Evolutionary conservation across 2,797 vertebrate genomes (phyloP).

Genomic region (Hemibagrus guttatus): DNA sequence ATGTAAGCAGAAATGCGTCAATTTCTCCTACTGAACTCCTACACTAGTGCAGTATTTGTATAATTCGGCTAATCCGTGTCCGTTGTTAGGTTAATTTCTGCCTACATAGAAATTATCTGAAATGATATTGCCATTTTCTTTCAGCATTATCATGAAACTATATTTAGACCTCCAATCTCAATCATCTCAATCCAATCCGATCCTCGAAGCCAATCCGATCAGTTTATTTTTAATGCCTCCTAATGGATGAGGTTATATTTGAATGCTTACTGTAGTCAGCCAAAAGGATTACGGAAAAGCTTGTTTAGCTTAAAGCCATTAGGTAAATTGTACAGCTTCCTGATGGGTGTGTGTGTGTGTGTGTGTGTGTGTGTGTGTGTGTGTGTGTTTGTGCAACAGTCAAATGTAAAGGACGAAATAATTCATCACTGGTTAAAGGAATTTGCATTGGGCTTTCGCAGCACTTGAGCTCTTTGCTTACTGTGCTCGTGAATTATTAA

Average conservation of each 20-base stretch:
- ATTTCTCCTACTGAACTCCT: background rate
- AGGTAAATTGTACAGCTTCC: slow-evolving; percentile 63
- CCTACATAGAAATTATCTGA: background rate
- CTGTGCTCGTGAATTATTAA: slow-evolving; percentile 74
- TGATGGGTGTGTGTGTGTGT: slow-evolving; percentile 53
- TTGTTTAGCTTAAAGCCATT: slow-evolving; percentile 62
- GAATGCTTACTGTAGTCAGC: slow-evolving; percentile 35
- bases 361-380: slow-evolving; percentile 50
- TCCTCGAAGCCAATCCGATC: slow-evolving; percentile 40
- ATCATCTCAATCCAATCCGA: slow-evolving; percentile 5
- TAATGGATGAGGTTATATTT: slow-evolving; percentile 47
- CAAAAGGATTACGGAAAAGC: slow-evolving; percentile 43
- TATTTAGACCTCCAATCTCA: slow-evolving; percentile 36
- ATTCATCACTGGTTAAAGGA: slow-evolving; percentile 74
- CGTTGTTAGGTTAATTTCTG: background rate
- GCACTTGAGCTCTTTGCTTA: slow-evolving; percentile 65
- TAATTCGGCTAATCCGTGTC: background rate
- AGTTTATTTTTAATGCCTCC: slow-evolving; percentile 30
- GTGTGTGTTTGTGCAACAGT: slow-evolving; percentile 38
- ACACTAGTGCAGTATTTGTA: background rate
- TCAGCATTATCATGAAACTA: background rate
- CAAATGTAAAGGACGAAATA: slow-evolving; percentile 66
- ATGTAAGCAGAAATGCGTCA: background rate
- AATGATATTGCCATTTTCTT: background rate
- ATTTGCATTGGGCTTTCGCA: slow-evolving; percentile 65